phyloP scores from a whole-genome alignment of 2,113 vertebrate genomes.

The Oriolus oriolus region DNA sequence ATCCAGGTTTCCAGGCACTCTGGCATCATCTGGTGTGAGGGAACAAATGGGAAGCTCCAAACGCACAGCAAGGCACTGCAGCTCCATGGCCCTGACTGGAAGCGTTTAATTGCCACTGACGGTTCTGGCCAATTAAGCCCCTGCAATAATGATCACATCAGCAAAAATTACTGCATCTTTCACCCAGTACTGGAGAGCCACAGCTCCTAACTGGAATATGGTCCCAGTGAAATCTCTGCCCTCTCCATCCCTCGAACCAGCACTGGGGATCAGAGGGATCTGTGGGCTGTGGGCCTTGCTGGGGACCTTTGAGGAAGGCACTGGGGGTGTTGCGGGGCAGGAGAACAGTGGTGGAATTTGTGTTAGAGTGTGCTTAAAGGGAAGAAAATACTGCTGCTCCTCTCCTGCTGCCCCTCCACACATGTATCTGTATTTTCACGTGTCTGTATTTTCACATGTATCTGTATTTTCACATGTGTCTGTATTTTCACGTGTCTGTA shows the following conservation, averaged over 20 bases:
- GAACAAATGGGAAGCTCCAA: conserved; percentile 2
- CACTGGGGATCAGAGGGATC: neutral
- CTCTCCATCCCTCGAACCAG: neutral
- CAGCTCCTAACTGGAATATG: neutral
- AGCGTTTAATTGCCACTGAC: conserved; percentile 17
- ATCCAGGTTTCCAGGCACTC: neutral
- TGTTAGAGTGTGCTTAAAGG: neutral
- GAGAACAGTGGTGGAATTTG: neutral
- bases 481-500: too few species aligned
- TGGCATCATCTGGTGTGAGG: neutral
- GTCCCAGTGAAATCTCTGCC: neutral
- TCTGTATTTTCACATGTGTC: neutral
- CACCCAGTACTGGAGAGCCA: neutral
- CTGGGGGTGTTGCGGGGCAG: neutral
- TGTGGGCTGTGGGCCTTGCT: neutral
- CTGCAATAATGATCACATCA: conserved; percentile 5
- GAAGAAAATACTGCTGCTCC: neutral
- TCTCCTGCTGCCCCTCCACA: neutral
- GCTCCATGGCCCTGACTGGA: neutral
- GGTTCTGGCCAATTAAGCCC: conserved; percentile 34
- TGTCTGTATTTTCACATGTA: neutral
- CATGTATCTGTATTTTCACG: neutral
- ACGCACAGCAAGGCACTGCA: neutral
- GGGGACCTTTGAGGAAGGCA: neutral
- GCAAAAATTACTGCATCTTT: conserved; percentile 16